Conservation (phyloP, 1,140 invertebrate genomes). For the Drosophila triauraria region DNA sequence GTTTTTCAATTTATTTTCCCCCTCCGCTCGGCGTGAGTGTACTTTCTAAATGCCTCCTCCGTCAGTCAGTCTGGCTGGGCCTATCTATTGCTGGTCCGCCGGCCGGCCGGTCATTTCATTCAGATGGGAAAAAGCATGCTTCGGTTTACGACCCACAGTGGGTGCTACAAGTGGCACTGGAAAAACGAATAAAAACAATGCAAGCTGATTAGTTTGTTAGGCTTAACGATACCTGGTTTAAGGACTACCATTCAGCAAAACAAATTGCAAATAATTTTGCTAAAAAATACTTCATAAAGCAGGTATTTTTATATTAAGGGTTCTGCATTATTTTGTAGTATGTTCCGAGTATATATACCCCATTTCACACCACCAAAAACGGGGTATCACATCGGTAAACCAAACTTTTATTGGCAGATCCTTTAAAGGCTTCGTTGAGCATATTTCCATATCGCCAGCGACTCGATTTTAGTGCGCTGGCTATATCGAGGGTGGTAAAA, state of each 20-base stretch:
- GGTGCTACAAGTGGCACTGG: slow-evolving; percentile 31
- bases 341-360: neutral
- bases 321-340: neutral
- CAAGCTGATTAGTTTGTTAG: slow-evolving; percentile 1
- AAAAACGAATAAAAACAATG: slow-evolving; percentile 4
- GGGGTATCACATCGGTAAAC: slow-evolving; percentile 7
- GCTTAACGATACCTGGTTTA: neutral
- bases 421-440: slow-evolving; percentile 70
- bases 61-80: slow-evolving; percentile 34
- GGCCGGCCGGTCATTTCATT: slow-evolving; percentile 50
- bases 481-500: slow-evolving; percentile 57
- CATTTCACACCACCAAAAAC: neutral
- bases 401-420: slow-evolving; percentile 44
- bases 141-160: slow-evolving; percentile 65
- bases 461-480: slow-evolving; percentile 27
- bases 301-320: too few species aligned
- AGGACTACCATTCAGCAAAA: neutral
- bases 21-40: slow-evolving; percentile 50
- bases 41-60: slow-evolving; percentile 79
- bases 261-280: neutral
- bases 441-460: slow-evolving; percentile 55
- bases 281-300: neutral
- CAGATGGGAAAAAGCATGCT: slow-evolving; percentile 27
- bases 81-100: slow-evolving; percentile 67
- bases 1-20: slow-evolving; percentile 82